phyloP scores from a whole-genome alignment of 2,797 vertebrate genomes.

The Etheostoma perlongum region DNA sequence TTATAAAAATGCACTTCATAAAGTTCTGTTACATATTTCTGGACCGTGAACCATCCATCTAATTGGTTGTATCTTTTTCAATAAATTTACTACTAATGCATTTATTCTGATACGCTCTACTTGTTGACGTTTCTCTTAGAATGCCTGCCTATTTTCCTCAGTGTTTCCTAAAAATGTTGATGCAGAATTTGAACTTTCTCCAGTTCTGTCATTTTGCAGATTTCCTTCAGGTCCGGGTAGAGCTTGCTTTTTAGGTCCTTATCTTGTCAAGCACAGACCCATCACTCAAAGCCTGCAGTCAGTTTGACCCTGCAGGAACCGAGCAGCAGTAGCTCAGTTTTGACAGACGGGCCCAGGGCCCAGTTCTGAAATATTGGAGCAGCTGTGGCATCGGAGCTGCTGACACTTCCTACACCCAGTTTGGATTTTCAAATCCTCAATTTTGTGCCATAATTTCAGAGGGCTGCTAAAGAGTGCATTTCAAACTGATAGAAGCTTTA shows the following conservation, averaged over 20 bases:
- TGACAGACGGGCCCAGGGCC: constrained; percentile 47
- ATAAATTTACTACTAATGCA: constrained; percentile 89
- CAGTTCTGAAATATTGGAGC: constrained; percentile 21
- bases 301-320: constrained; percentile 19
- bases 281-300: constrained; percentile 38
- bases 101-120: constrained; percentile 39
- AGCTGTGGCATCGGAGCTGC: constrained; percentile 40
- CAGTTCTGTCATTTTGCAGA: constrained; percentile 7
- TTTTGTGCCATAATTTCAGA: background rate
- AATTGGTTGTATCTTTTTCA: constrained; percentile 87
- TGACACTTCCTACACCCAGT: constrained; percentile 42
- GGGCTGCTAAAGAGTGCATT: constrained; percentile 23
- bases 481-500: background rate
- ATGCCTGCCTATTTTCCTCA: background rate
- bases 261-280: constrained; percentile 32
- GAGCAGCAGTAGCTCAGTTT: constrained; percentile 32
- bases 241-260: constrained; percentile 25
- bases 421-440: constrained; percentile 29
- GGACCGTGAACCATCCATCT: constrained; percentile 80
- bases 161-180: background rate
- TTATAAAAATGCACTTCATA: constrained; percentile 74
- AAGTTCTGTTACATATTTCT: constrained; percentile 85
- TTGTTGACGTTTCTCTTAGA: constrained; percentile 9
- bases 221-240: constrained; percentile 1
- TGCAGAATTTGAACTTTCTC: constrained; percentile 6